Conservation (phyloP, 2,797 vertebrate genomes). For the Melanotaenia pygmaea region DNA sequence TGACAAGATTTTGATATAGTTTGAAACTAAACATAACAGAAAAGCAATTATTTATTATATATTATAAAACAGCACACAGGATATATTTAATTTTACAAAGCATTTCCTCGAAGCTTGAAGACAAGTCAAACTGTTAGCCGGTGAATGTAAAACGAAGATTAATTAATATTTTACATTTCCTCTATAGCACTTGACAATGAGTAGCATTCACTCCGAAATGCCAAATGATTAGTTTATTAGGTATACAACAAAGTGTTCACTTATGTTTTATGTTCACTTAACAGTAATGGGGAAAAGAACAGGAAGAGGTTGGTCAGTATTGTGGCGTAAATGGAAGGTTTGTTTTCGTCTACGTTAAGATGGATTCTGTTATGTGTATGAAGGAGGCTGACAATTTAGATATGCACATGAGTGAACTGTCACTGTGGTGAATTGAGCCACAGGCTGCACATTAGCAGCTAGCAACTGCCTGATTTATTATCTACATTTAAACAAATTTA, state of each 20-base stretch:
- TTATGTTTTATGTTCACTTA: neutral
- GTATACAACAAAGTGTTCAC: neutral
- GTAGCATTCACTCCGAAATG: neutral
- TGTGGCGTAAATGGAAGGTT: neutral
- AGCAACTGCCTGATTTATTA: neutral
- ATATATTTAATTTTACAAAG: too few relatives aligned
- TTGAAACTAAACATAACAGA: too few relatives aligned
- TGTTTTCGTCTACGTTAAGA: neutral
- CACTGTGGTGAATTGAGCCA: neutral
- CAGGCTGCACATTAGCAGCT: neutral
- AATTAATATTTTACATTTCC: neutral
- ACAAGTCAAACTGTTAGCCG: neutral
- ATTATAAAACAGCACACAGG: too few relatives aligned
- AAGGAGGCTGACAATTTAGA: neutral
- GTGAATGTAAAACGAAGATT: neutral
- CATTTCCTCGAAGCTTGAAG: neutral
- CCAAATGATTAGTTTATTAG: neutral
- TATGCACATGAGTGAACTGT: neutral
- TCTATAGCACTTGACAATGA: neutral
- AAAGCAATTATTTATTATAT: too few relatives aligned
- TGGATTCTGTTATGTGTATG: neutral
- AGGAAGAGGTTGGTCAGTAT: neutral
- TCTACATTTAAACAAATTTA: neutral
- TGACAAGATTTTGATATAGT: too few relatives aligned
- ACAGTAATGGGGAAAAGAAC: neutral